Base-by-base conservation (phyloP, 2,113 vertebrate genomes). In the Colinus virginianus region DNA sequence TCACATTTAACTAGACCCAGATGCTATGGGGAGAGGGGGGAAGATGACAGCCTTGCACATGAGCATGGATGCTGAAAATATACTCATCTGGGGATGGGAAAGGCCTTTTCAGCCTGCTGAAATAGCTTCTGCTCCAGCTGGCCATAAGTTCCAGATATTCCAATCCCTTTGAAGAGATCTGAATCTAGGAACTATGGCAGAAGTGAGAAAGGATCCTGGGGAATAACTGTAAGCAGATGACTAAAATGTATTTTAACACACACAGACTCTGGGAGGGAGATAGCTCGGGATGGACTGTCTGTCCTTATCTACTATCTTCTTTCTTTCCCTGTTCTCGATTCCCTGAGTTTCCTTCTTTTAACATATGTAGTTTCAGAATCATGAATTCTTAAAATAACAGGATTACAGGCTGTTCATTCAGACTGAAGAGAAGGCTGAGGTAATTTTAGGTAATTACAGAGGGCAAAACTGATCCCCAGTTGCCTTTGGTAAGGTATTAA, bases 371-470 rank as follows among this genome's bases (percentile, higher is more conserved):
- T 30, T 90, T 66, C 77, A 90, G 55, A 76, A 66, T 28, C 49
- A 70, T 17, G 46, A 75, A 36, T 40, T 53, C 17, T 21, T 59
- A 51, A 68, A 32, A 21, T 45, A 89, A 46, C 71, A 76, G 23
- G 28, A 64, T 38, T 55, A 36, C 30, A 6, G 58, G 46, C 78
- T 75, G 69, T 78, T 95, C 89, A 78, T n/a, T 26, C 81, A 87
- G 32, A 40, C 32, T 63, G 40, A 67, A 78, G 69, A 90, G 78
- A 93, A 95, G 25, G 87, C 71, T 81, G 34, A 90, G 38, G 88
- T 93, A 87, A 91, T 91, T 94, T 87, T 64, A 87, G 58, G 80
- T 94, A 93, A 93, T 94, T 95, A 93, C 78, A 90, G 77, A 79
- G 88, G 84, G 61, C 56, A 90, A 95, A 94, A 93, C 69, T 78